A percentile compares a stretch with the other conserved stretches of the same genome.
Conservation (phyloP, 2,797 vertebrate species). For the Rhabdomys pumilio region DNA sequence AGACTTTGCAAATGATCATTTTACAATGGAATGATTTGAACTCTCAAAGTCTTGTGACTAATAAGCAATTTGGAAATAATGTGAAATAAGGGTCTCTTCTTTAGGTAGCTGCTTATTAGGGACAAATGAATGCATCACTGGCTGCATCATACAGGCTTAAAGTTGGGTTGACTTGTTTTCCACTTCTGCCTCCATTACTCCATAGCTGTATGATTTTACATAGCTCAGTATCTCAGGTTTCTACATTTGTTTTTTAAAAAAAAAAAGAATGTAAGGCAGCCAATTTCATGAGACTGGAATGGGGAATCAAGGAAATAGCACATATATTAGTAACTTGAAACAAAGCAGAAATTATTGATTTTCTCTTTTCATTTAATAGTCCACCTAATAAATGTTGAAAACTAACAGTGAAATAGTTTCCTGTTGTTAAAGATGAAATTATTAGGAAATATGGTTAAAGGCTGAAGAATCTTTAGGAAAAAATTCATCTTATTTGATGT, state of each 20-base stretch:
- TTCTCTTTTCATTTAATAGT: conserved; percentile 42
- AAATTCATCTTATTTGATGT: conserved; percentile 62
- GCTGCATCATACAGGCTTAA: neutral
- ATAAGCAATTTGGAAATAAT: conserved; percentile 39
- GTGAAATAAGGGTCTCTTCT: conserved; percentile 44
- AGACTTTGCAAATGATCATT: conserved; percentile 13
- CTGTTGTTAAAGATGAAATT: conserved; percentile 51
- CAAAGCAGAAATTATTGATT: neutral
- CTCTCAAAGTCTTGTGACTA: conserved; percentile 29
- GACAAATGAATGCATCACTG: conserved; percentile 7
- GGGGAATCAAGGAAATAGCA: conserved; percentile 45
- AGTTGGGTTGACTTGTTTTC: conserved; percentile 27
- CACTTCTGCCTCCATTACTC: conserved; percentile 20
- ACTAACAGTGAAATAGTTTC: conserved; percentile 61
- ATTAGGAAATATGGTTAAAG: conserved; percentile 51
- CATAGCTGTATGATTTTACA: conserved; percentile 18
- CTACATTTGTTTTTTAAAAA: conserved; percentile 30
- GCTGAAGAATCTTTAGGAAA: conserved; percentile 32
- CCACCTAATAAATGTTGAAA: conserved; percentile 41
- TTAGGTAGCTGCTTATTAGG: conserved; percentile 55
- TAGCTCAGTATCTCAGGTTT: conserved; percentile 9
- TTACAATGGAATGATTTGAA: conserved; percentile 47
- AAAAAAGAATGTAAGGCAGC: neutral
- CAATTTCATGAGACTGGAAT: neutral
- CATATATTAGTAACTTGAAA: conserved; percentile 15